These are phyloP conservation scores for Pheucticus melanocephalus DNA, from an alignment of 2,113 vertebrate genomes.

Conservation along the genomic window DNA sequence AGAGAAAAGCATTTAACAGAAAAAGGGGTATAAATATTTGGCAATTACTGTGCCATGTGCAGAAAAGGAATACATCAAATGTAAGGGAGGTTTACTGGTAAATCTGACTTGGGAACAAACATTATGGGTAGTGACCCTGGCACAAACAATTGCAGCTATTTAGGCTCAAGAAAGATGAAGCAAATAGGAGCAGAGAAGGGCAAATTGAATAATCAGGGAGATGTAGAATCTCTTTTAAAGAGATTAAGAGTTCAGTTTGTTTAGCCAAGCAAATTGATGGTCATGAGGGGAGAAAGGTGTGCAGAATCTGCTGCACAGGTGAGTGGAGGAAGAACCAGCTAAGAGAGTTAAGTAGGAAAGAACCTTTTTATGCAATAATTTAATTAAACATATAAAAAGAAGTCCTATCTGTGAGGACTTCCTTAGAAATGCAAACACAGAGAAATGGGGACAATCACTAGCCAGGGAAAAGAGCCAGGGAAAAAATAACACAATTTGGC, in stretches of 20 bases:
- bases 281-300: neutral
- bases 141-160: neutral
- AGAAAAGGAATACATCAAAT: neutral
- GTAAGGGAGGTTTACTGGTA: neutral
- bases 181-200: neutral
- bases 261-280: neutral
- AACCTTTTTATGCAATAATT: neutral
- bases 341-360: neutral
- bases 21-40: neutral
- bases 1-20: neutral
- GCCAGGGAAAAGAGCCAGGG: neutral
- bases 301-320: neutral
- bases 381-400: neutral
- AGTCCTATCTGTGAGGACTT: neutral
- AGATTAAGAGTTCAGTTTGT: neutral
- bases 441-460: neutral
- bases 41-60: neutral
- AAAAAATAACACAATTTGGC: neutral
- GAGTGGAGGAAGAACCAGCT: neutral
- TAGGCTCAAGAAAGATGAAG: neutral
- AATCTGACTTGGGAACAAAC: neutral
- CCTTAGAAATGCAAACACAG: slow-evolving; percentile 5
- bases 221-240: neutral
- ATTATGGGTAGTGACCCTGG: neutral
- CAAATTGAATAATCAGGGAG: neutral